Conservation (phyloP, 2,113 vertebrate species). For the Etheostoma spectabile region DNA sequence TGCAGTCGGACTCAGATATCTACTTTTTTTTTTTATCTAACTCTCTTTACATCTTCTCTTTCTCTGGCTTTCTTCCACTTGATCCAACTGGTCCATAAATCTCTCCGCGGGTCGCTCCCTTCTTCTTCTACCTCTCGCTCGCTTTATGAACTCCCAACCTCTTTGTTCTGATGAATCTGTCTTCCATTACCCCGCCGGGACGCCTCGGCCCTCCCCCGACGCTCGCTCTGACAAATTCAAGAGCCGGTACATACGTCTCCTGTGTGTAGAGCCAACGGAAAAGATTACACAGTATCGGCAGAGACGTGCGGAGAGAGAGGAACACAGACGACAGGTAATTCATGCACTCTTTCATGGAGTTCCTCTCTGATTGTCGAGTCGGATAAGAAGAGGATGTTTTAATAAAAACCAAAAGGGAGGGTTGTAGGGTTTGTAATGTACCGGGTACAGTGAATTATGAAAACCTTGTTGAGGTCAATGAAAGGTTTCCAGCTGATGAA, state of each 20-base stretch:
- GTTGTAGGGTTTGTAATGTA: no score
- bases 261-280: constrained; percentile 18
- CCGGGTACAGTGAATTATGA: no score
- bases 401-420: no score
- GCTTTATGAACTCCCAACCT: constrained; percentile 18
- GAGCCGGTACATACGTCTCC: constrained; percentile 4
- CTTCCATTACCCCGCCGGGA: constrained; percentile 34
- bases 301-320: neutral
- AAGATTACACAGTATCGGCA: constrained; percentile 23
- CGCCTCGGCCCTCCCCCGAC: neutral
- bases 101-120: neutral
- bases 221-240: neutral
- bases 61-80: constrained; percentile 1
- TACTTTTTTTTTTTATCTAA: neutral
- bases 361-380: constrained; percentile 29
- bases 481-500: neutral
- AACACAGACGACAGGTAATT: neutral
- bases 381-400: neutral
- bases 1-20: neutral
- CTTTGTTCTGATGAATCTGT: constrained; percentile 43
- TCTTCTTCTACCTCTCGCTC: neutral
- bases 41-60: neutral
- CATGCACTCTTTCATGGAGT: constrained; percentile 12
- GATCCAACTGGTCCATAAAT: neutral
- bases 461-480: neutral